phyloP scores from a whole-genome alignment of 2,888 invertebrate genomes.

The Choreutis nemorana region DNA sequence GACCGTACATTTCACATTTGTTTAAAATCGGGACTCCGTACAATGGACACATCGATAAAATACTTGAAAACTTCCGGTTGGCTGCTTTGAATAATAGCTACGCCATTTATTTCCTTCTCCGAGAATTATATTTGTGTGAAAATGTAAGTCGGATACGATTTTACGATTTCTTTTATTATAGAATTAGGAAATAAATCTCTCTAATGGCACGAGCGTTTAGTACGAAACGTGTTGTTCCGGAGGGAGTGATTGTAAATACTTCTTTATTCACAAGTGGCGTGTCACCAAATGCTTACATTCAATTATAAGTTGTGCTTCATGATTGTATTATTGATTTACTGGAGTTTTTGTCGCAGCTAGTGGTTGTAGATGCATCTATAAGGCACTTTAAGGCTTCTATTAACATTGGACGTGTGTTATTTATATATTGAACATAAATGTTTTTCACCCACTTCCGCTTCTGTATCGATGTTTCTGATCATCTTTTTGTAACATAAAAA shows the following conservation, averaged over 20 bases:
- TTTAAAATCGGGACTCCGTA: slow-evolving; percentile 43
- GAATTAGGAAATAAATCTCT: slow-evolving; percentile 51
- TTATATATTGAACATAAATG: too few relatives aligned
- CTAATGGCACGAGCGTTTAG: slow-evolving; percentile 42
- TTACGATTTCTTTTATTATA: slow-evolving; percentile 45
- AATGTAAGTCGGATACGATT: slow-evolving; percentile 45
- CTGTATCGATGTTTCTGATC: too few relatives aligned
- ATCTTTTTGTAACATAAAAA: slow-evolving; percentile 8
- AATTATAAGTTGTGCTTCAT: slow-evolving; percentile 1
- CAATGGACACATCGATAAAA: slow-evolving; percentile 44
- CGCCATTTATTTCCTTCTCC: slow-evolving; percentile 53
- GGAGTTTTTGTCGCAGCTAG: too few relatives aligned
- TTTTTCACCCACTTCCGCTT: too few relatives aligned
- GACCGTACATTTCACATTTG: slow-evolving; percentile 48
- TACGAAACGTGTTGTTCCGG: slow-evolving; percentile 18
- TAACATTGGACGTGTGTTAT: too few relatives aligned
- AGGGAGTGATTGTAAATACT: slow-evolving; percentile 40
- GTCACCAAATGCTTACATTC: slow-evolving; percentile 24
- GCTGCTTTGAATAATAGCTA: slow-evolving; percentile 50
- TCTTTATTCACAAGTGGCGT: slow-evolving; percentile 30
- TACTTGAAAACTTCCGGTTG: slow-evolving; percentile 57
- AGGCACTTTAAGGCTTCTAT: too few relatives aligned
- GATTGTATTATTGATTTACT: too few relatives aligned
- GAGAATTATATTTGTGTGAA: slow-evolving; percentile 35
- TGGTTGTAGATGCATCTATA: too few relatives aligned